phyloP scores from a whole-genome alignment of 2,797 vertebrate species.

The Vireo griseus region DNA sequence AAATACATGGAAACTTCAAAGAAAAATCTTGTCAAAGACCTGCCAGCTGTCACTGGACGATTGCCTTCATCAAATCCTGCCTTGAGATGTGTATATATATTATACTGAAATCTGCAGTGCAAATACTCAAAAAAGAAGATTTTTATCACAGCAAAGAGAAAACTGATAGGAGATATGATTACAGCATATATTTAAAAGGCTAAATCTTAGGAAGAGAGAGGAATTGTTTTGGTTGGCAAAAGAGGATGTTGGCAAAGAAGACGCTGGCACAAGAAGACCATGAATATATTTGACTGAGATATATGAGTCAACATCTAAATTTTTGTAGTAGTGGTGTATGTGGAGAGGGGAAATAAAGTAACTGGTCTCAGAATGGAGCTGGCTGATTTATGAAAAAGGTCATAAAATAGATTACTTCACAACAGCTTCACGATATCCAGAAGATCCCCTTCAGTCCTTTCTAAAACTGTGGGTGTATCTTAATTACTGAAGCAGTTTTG shows the following conservation, averaged over 20 bases:
- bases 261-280: not conserved
- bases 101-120: not conserved
- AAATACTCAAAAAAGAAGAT: not conserved
- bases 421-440: not conserved
- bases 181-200: not conserved
- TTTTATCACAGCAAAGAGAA: not conserved
- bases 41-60: not conserved
- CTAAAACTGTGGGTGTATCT: not conserved
- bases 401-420: not conserved
- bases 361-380: not conserved
- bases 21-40: not conserved
- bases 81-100: not conserved
- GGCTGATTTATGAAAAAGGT: not conserved
- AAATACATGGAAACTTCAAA: not conserved
- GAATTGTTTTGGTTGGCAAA: conserved; percentile 17
- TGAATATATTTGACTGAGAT: not conserved
- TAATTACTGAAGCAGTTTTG: not conserved
- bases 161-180: not conserved
- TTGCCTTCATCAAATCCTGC: not conserved
- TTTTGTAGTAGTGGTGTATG: not conserved
- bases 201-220: not conserved
- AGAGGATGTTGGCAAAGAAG: not conserved
- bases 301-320: not conserved
- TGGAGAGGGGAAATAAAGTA: not conserved
- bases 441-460: not conserved